A percentile compares a stretch with the other conserved stretches of the same genome.
Conservation (phyloP, 2,888 invertebrate species). For the Lepidochitona cinerea region DNA sequence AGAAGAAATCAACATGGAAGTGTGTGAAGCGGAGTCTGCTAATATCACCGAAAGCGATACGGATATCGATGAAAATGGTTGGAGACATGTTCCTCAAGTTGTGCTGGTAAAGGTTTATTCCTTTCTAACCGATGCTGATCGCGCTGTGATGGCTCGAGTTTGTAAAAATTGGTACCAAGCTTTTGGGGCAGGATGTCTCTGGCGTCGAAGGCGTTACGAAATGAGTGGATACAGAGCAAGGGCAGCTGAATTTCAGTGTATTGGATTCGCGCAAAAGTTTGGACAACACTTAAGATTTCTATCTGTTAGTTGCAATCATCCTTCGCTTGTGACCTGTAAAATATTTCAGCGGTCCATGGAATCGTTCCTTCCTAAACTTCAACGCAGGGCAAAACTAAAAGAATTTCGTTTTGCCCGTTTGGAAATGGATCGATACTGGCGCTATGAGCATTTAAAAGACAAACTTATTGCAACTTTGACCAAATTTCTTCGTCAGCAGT, state of each 20-base stretch:
- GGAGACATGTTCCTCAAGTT: conserved; percentile 23
- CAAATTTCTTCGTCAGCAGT: conserved; percentile 48
- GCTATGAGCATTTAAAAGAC: conserved; percentile 48
- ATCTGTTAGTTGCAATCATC: conserved; percentile 49
- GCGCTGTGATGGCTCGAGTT: conserved; percentile 22
- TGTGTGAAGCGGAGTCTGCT: too few species aligned
- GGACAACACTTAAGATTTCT: conserved; percentile 44
- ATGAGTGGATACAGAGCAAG: conserved; percentile 44
- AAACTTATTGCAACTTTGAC: conserved; percentile 43
- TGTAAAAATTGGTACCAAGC: conserved; percentile 29
- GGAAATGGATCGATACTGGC: conserved; percentile 56
- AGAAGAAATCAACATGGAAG: too few species aligned
- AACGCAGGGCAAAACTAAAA: conserved; percentile 33
- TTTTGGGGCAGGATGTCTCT: conserved; percentile 28
- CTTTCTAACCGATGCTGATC: conserved; percentile 24
- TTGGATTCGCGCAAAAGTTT: conserved; percentile 43
- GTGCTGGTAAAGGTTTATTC: conserved; percentile 24
- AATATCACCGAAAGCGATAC: background rate
- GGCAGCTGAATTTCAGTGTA: conserved; percentile 32
- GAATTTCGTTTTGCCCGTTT: conserved; percentile 48
- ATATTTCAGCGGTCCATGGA: conserved; percentile 49
- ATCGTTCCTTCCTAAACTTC: conserved; percentile 42
- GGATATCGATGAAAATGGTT: background rate
- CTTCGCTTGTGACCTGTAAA: conserved; percentile 48
- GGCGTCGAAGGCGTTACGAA: conserved; percentile 36